These are phyloP conservation scores for Crotophaga sulcirostris DNA, from an alignment of 2,113 vertebrate genomes.

Conservation along the genomic window DNA sequence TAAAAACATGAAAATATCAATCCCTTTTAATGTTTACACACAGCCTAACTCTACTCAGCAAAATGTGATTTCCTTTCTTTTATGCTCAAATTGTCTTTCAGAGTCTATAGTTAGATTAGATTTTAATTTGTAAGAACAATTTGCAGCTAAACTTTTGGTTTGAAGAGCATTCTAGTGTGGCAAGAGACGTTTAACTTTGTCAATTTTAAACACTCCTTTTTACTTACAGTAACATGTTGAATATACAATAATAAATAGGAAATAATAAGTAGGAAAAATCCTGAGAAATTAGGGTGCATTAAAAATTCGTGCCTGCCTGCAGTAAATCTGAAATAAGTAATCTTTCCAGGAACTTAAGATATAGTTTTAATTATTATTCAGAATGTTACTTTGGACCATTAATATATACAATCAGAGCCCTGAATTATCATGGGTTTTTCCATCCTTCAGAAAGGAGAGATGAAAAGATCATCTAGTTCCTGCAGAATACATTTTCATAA, in stretches of 20 bases:
- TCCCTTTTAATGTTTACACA: neutral
- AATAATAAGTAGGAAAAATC: neutral
- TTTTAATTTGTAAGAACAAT: conserved; percentile 9
- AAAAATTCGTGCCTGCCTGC: neutral
- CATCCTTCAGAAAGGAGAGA: neutral
- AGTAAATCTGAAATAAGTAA: neutral
- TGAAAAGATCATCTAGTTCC: neutral
- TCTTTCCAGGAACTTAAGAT: neutral
- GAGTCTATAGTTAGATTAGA: neutral
- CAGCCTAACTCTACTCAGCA: neutral
- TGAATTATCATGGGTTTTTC: neutral
- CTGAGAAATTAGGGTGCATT: neutral
- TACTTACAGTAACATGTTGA: neutral
- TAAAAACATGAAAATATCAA: neutral
- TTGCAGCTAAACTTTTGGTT: neutral
- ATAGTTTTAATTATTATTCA: neutral
- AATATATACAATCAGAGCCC: neutral
- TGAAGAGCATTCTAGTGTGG: neutral
- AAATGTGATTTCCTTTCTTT: neutral
- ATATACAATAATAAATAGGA: neutral
- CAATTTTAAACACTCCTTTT: neutral
- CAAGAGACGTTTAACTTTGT: neutral
- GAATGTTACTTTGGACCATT: neutral
- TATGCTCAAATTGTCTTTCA: neutral
- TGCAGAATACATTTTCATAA: neutral